Conservation (phyloP, 1,140 invertebrate species). For the Dendrolimus punctatus region DNA sequence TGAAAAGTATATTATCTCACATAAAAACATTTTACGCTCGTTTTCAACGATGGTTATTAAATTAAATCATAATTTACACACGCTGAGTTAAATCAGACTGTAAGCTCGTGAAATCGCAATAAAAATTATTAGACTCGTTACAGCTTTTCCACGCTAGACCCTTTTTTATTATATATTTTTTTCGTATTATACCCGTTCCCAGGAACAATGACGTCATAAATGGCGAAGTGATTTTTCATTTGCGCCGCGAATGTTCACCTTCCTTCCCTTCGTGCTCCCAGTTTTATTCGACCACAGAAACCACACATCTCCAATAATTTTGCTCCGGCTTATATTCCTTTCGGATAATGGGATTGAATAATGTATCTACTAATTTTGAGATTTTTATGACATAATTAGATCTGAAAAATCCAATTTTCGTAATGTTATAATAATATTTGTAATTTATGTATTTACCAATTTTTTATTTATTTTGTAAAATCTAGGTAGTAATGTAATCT, state of each 20-base stretch:
- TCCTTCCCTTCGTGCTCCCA: conserved; percentile 22
- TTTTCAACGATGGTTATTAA: conserved; percentile 59
- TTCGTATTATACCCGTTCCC: conserved; percentile 47
- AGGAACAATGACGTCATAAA: conserved; percentile 60
- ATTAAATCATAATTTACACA: conserved; percentile 68
- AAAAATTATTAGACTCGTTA: conserved; percentile 55
- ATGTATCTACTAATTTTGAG: too few relatives aligned
- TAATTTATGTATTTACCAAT: too few relatives aligned
- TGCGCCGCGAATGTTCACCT: conserved; percentile 43
- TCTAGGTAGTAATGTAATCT: too few relatives aligned
- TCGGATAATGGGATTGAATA: too few relatives aligned
- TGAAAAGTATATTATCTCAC: conserved; percentile 61
- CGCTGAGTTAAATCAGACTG: conserved; percentile 56
- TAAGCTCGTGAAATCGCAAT: conserved; percentile 58
- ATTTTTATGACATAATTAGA: too few relatives aligned
- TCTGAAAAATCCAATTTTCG: too few relatives aligned
- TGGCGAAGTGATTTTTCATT: conserved; percentile 55
- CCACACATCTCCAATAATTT: conserved; percentile 11
- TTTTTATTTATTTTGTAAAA: too few relatives aligned
- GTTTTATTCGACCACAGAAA: conserved; percentile 37
- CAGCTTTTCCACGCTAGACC: conserved; percentile 32
- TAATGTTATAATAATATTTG: too few relatives aligned
- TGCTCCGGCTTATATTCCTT: too few relatives aligned
- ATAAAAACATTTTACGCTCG: conserved; percentile 62
- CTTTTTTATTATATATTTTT: conserved; percentile 39